Evolutionary conservation across 2,113 vertebrate genomes (phyloP).

Genomic region (Diadophis punctatus): DNA sequence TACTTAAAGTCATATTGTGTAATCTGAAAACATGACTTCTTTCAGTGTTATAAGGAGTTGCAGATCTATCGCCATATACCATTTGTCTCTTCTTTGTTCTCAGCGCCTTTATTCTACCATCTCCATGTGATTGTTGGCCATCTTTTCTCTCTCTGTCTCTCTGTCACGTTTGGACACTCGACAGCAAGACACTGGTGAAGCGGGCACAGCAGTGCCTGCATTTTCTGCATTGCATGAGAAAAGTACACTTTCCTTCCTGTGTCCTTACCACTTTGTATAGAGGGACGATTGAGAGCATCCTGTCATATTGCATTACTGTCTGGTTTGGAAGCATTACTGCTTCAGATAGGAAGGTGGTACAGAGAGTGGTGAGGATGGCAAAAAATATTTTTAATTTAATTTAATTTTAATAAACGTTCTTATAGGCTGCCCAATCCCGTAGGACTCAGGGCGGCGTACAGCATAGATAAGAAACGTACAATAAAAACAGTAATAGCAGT

Average conservation of each 20-base stretch:
- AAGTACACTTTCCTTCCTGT: neutral
- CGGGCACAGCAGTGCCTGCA: neutral
- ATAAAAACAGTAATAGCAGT: no score
- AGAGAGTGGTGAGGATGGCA: neutral
- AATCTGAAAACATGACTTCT: neutral
- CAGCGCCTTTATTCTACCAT: slow-evolving; percentile 16
- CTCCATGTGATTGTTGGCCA: slow-evolving; percentile 21
- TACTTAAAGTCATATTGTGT: neutral
- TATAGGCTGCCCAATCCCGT: no score
- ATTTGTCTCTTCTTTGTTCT: neutral
- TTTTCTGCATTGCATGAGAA: neutral
- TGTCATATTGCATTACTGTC: neutral
- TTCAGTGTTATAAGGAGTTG: neutral
- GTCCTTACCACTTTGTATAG: neutral
- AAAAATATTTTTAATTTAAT: no score
- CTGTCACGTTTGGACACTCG: neutral
- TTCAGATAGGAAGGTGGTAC: neutral
- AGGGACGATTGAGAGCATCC: neutral
- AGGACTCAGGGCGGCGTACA: no score
- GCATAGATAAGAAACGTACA: no score
- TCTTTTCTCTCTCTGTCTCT: neutral
- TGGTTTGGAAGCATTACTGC: neutral
- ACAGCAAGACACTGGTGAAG: neutral
- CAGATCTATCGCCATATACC: neutral
- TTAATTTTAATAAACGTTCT: no score